Base-by-base conservation (phyloP, 2,797 vertebrate genomes). In the Microctenopoma stevenorrisi region DNA sequence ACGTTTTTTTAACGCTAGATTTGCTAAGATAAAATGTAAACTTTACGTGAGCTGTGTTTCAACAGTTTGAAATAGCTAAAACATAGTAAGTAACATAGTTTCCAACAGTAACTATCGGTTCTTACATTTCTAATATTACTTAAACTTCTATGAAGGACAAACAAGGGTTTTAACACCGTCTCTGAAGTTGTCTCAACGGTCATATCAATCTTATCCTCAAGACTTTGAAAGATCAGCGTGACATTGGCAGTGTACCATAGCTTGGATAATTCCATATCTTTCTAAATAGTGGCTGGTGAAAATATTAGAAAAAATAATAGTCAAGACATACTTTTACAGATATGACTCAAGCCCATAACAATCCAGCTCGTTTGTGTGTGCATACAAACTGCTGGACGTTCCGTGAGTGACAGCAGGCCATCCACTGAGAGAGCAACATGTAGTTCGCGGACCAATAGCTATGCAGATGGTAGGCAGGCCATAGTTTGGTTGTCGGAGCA, bases 271-370 rank as follows among this genome's bases (percentile, higher is more conserved):
- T 0, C 11, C 8, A 25, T 2, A 8, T 14, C 11, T 48, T 71
- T 63, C 11, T 53, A 62, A 1, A 35, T 3, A 18, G 1, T 37
- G 74, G 2, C 7, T 11, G 14, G 1, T 38, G 8, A 60, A 60
- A 0, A 59, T 4, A 28, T 35, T 22, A 57, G 58, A 64, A 59
- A 82, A 22, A 1, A 58, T 12, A 84, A 72, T 13, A 84, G 84
- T 59, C 83, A 79, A 62, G 30, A 91, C 90, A 86, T 92, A 93
- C 91, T 92, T 90, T 74, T 74, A 75, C 22, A 76, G 62, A 75
- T 74, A 62, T 74, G 62, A 77, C 28, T 79, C 58, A 72, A 81
- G 54, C 55, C 86, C 88, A 90, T 82, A 81, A 85, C 68, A 87
- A 83, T 55, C 56, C 72, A 55, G 55, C 28, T 52, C 61, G 12